Conservation (phyloP, 2,113 vertebrate species). For the Indicator maculatus region DNA sequence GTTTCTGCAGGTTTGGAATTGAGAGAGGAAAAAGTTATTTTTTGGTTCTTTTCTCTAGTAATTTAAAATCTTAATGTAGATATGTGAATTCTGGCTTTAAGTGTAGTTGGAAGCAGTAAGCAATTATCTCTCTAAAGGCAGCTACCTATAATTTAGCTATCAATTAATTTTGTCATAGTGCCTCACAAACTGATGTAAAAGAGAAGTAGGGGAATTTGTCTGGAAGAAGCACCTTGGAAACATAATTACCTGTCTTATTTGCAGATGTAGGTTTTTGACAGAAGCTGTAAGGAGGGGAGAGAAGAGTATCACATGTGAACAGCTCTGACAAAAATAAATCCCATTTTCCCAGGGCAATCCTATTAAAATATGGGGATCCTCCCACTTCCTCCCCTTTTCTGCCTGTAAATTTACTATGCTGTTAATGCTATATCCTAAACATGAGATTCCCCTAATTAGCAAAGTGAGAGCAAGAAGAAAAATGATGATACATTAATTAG, state of each 20-base stretch:
- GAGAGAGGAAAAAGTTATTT: not conserved
- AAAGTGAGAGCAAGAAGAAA: not conserved
- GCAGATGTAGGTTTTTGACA: not conserved
- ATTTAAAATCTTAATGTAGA: conserved; percentile 5
- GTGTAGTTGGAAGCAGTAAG: conserved; percentile 6
- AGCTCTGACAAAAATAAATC: not conserved
- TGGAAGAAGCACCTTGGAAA: not conserved
- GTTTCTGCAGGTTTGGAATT: conserved; percentile 30
- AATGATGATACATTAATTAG: not conserved
- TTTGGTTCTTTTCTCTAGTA: not conserved
- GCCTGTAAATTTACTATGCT: not conserved
- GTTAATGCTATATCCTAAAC: not conserved
- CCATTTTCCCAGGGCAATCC: not conserved
- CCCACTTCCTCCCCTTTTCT: not conserved
- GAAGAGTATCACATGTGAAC: not conserved
- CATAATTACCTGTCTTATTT: not conserved
- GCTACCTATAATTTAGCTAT: conserved; percentile 66
- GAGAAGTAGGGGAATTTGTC: conserved; percentile 17
- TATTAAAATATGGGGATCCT: not conserved
- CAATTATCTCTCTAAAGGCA: conserved; percentile 61
- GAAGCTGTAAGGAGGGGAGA: not conserved
- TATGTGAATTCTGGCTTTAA: conserved; percentile 26
- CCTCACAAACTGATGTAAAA: conserved; percentile 44
- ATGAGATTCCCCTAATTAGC: not conserved
- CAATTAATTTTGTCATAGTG: conserved; percentile 54